phyloP scores from a whole-genome alignment of 2,888 invertebrate species.

The Sepioteuthis lessoniana region DNA sequence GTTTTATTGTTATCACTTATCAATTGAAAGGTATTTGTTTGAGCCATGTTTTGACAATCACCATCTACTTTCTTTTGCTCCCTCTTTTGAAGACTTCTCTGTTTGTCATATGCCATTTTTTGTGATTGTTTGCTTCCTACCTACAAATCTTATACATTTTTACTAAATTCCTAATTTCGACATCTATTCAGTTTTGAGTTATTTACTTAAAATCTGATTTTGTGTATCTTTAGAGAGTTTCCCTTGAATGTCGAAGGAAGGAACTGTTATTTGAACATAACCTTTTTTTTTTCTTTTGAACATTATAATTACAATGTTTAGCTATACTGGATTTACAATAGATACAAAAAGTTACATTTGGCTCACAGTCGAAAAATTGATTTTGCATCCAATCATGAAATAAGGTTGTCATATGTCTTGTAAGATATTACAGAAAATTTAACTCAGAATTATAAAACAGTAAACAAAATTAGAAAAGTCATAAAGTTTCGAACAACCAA shows the following conservation, averaged over 20 bases:
- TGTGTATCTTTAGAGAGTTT: background rate
- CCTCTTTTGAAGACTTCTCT: background rate
- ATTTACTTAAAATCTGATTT: background rate
- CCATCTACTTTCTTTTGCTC: background rate
- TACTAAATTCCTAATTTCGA: background rate
- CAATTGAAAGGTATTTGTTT: background rate
- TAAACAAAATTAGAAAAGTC: too few species aligned
- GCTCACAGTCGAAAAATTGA: too few species aligned
- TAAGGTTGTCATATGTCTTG: too few species aligned
- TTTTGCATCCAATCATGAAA: too few species aligned
- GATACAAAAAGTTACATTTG: too few species aligned
- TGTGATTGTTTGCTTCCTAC: background rate
- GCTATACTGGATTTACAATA: too few species aligned
- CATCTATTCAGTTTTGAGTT: background rate
- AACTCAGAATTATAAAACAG: too few species aligned
- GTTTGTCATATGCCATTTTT: background rate
- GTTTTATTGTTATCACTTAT: background rate
- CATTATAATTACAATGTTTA: too few species aligned
- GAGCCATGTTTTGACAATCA: background rate
- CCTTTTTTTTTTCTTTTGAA: too few species aligned
- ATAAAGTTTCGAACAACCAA: too few species aligned
- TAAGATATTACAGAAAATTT: too few species aligned
- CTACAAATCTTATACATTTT: background rate
- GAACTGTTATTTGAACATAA: background rate
- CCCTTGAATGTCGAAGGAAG: background rate